Percentiles rank a stretch among this genome's conserved stretches.
Evolutionary conservation across 1,140 invertebrate genomes (phyloP).

Genomic region (Zaprionus kolodkinae): DNA sequence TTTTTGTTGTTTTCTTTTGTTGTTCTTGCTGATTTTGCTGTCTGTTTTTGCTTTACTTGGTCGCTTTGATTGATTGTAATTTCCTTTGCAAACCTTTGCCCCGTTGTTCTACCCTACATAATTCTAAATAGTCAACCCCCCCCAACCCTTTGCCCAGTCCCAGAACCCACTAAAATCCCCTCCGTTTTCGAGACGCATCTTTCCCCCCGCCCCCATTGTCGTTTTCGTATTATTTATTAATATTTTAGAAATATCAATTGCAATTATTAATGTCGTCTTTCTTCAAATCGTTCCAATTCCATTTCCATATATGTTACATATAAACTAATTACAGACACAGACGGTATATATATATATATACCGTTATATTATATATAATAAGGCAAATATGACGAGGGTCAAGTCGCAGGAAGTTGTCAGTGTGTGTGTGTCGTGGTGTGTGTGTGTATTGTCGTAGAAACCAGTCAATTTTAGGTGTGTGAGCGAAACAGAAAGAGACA

Average conservation of each 20-base stretch:
- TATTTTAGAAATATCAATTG: slow-evolving; percentile 46
- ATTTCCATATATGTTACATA: slow-evolving; percentile 20
- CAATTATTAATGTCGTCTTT: slow-evolving; percentile 6
- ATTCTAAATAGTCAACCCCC: background rate
- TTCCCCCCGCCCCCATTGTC: background rate
- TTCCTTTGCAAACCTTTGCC: slow-evolving; percentile 19
- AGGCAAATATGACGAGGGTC: slow-evolving; percentile 74
- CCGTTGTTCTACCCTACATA: slow-evolving; percentile 1
- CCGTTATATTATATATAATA: slow-evolving; percentile 77
- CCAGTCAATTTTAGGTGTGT: slow-evolving; percentile 57
- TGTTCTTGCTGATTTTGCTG: slow-evolving; percentile 35
- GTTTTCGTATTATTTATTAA: slow-evolving; percentile 22
- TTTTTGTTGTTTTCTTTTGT: slow-evolving; percentile 45
- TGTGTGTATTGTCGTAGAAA: slow-evolving; percentile 67
- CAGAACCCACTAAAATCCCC: background rate
- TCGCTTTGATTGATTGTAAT: slow-evolving; percentile 13
- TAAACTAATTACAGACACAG: slow-evolving; percentile 45
- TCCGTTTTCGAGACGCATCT: slow-evolving; percentile 25
- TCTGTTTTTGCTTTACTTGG: slow-evolving; percentile 14
- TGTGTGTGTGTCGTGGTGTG: slow-evolving; percentile 27
- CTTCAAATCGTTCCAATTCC: slow-evolving; percentile 35
- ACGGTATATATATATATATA: slow-evolving; percentile 30
- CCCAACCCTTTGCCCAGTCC: background rate
- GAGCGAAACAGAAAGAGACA: slow-evolving; percentile 11
- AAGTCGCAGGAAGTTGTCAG: slow-evolving; percentile 34